A percentile compares a stretch with the other conserved stretches of the same genome.
phyloP scores from a whole-genome alignment of 2,797 vertebrate genomes.

The Apogon hyalosoma region DNA sequence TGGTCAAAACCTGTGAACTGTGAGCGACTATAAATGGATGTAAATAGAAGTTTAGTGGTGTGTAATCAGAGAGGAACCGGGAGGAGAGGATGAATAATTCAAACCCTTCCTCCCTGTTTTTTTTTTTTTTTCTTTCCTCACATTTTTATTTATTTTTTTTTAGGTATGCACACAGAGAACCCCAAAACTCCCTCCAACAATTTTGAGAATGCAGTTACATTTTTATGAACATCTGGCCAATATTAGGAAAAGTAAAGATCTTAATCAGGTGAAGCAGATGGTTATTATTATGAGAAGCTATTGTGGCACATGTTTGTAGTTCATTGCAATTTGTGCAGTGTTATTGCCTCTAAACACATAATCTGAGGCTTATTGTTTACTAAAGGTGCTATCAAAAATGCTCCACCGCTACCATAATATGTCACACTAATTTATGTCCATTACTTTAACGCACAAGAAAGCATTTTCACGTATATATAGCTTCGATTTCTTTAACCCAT shows the following conservation, averaged over 20 bases:
- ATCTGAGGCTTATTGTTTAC: constrained; percentile 21
- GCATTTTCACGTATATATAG: too few relatives aligned
- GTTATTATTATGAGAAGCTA: constrained; percentile 30
- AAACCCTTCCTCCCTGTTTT: constrained; percentile 38
- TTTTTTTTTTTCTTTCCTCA: constrained; percentile 22
- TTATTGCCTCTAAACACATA: constrained; percentile 13
- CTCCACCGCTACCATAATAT: background rate
- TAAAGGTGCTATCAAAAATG: constrained; percentile 9
- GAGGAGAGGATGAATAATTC: constrained; percentile 72
- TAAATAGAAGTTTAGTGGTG: constrained; percentile 72
- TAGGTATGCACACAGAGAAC: constrained; percentile 4
- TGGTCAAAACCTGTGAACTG: constrained; percentile 64
- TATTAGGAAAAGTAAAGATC: constrained; percentile 16
- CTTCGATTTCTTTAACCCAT: too few relatives aligned
- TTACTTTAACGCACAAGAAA: too few relatives aligned
- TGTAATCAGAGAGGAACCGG: constrained; percentile 65
- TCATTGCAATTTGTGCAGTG: constrained; percentile 7
- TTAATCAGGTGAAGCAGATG: constrained; percentile 53
- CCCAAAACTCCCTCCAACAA: background rate
- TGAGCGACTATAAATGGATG: constrained; percentile 56
- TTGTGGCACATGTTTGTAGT: constrained; percentile 28
- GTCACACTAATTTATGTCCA: too few relatives aligned
- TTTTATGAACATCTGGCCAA: constrained; percentile 48
- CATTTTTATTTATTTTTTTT: background rate
- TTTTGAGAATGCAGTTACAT: constrained; percentile 5